Evolutionary conservation across 2,113 vertebrate genomes (phyloP).

Genomic region (Nannospalax galili): DNA sequence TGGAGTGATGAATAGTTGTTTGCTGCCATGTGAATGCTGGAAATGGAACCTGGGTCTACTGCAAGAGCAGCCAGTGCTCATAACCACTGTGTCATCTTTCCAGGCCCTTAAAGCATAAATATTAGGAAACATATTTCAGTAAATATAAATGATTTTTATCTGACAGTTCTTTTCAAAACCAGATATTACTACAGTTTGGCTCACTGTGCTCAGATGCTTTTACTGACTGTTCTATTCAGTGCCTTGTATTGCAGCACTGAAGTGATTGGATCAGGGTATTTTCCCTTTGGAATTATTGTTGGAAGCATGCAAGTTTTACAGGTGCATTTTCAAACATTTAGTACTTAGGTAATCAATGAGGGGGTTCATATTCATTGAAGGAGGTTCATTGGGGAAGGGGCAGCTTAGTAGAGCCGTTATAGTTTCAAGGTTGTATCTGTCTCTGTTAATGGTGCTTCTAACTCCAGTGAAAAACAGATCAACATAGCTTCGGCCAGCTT

Average conservation of each 20-base stretch:
- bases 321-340: slow-evolving; percentile 68
- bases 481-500: background rate
- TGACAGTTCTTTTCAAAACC: slow-evolving; percentile 75
- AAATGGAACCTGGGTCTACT: too few species aligned
- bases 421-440: slow-evolving; percentile 24
- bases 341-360: slow-evolving; percentile 57
- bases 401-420: slow-evolving; percentile 9
- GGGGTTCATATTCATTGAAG: slow-evolving; percentile 45
- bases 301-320: slow-evolving; percentile 72
- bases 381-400: background rate
- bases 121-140: slow-evolving; percentile 76
- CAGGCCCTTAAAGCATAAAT: background rate
- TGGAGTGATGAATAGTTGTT: too few species aligned
- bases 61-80: too few species aligned
- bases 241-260: slow-evolving; percentile 66
- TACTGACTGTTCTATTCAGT: slow-evolving; percentile 82
- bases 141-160: slow-evolving; percentile 70
- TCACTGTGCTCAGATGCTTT: slow-evolving; percentile 81
- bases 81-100: too few species aligned
- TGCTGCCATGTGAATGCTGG: too few species aligned
- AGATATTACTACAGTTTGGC: slow-evolving; percentile 81
- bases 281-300: slow-evolving; percentile 72
- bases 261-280: slow-evolving; percentile 78
- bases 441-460: slow-evolving; percentile 45
- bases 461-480: background rate